Evolutionary conservation across 1,140 invertebrate genomes (phyloP).

Genomic region (Drosophila busckii): DNA sequence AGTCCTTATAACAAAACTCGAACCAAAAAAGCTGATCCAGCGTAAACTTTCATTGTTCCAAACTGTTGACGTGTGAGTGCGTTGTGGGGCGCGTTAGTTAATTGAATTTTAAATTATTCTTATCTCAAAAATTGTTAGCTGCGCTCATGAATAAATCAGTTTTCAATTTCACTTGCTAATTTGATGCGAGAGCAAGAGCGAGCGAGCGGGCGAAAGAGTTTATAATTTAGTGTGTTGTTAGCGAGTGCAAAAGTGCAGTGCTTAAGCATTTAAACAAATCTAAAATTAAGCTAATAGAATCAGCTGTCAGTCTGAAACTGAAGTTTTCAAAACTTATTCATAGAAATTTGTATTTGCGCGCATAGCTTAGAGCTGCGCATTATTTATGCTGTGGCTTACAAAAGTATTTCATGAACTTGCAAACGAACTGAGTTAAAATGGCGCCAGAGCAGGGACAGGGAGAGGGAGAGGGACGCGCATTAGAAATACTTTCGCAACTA

Average conservation of each 20-base stretch:
- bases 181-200: slow-evolving; percentile 37
- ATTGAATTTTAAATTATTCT: slow-evolving; percentile 73
- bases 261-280: slow-evolving; percentile 36
- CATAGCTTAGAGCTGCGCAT: slow-evolving; percentile 4
- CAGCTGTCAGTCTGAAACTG: slow-evolving; percentile 31
- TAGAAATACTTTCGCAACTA: no score
- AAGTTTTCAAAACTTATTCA: slow-evolving; percentile 31
- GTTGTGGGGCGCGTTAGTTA: slow-evolving; percentile 44
- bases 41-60: slow-evolving; percentile 23
- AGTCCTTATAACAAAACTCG: slow-evolving; percentile 18
- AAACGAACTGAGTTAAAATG: not conserved
- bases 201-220: not conserved
- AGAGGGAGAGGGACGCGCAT: no score
- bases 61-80: slow-evolving; percentile 13
- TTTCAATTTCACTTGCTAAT: slow-evolving; percentile 73
- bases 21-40: slow-evolving; percentile 4
- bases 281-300: slow-evolving; percentile 41
- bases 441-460: no score
- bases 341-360: slow-evolving; percentile 27
- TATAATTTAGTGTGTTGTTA: not conserved
- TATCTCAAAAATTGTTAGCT: slow-evolving; percentile 59
- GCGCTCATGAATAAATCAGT: slow-evolving; percentile 70
- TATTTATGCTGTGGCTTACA: slow-evolving; percentile 18
- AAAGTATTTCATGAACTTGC: slow-evolving; percentile 14
- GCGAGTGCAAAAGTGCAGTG: slow-evolving; percentile 15